Evolutionary conservation across 1,140 invertebrate genomes (phyloP).

Genomic region (Drosophila oshimai): DNA sequence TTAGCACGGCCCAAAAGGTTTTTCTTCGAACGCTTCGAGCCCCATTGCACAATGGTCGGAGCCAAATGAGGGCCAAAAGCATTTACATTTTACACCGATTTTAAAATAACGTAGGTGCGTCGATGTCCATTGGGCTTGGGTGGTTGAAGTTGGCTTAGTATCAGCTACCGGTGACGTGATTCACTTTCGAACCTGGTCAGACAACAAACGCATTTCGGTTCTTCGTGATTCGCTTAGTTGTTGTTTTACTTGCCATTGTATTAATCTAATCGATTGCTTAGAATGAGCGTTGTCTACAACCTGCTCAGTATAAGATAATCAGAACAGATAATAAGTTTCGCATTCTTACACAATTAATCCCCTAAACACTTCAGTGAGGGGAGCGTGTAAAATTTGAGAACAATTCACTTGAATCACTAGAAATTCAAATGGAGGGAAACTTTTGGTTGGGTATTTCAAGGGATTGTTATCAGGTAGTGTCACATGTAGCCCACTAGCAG

Average conservation of each 20-base stretch:
- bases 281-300: slow-evolving; percentile 15
- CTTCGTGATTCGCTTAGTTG: background rate
- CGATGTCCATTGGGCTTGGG: background rate
- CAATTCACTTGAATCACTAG: slow-evolving; percentile 28
- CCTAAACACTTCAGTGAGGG: slow-evolving; percentile 1
- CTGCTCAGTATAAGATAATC: slow-evolving; percentile 35
- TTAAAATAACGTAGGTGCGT: slow-evolving; percentile 4
- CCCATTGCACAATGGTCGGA: slow-evolving; percentile 33
- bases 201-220: slow-evolving; percentile 3
- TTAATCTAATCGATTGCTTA: slow-evolving; percentile 43
- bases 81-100: slow-evolving; percentile 55
- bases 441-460: background rate
- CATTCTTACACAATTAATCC: slow-evolving; percentile 47
- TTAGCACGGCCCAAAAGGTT: slow-evolving; percentile 32
- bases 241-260: slow-evolving; percentile 19
- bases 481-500: background rate
- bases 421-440: slow-evolving; percentile 14
- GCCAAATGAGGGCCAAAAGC: slow-evolving; percentile 24
- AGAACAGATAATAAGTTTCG: slow-evolving; percentile 40
- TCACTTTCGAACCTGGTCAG: slow-evolving; percentile 9
- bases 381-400: slow-evolving; percentile 21
- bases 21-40: slow-evolving; percentile 15
- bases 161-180: slow-evolving; percentile 22
- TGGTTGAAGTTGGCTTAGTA: background rate
- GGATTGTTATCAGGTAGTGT: background rate